Evolutionary conservation across 2,113 vertebrate genomes (phyloP).

Genomic region (Egretta garzetta): DNA sequence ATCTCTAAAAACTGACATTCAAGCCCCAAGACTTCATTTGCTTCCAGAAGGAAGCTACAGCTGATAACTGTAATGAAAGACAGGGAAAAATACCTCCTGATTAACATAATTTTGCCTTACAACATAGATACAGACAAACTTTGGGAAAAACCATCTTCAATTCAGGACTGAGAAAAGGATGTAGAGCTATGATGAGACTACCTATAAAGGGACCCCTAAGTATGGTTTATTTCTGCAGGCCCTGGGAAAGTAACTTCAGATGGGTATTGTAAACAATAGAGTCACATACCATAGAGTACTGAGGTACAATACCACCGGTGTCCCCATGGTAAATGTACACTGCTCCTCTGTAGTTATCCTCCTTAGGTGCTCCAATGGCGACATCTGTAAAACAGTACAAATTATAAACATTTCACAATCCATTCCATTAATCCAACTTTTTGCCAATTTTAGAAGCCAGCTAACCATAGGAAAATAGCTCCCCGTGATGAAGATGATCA

Average conservation of each 20-base stretch:
- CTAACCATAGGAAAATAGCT: not conserved
- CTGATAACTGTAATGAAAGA: not conserved
- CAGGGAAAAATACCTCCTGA: not conserved
- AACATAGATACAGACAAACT: not conserved
- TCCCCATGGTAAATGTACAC: conserved; percentile 97
- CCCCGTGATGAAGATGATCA: not conserved
- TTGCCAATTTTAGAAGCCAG: not conserved
- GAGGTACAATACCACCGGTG: conserved; percentile 80
- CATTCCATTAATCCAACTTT: not conserved
- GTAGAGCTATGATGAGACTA: not conserved
- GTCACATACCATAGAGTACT: conserved; percentile 92
- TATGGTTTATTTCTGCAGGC: not conserved
- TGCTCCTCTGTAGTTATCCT: conserved; percentile 89
- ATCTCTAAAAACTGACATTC: not conserved
- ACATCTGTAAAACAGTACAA: conserved; percentile 82
- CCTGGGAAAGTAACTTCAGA: not conserved
- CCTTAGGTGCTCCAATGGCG: conserved; percentile 92
- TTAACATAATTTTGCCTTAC: not conserved
- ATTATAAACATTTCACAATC: not conserved
- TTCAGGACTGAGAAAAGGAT: not conserved
- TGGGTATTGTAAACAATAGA: accelerated
- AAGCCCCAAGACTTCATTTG: not conserved
- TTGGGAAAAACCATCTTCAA: not conserved
- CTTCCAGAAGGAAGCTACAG: not conserved
- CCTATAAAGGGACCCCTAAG: not conserved